These are phyloP conservation scores for Atherinosoma microstoma DNA, from an alignment of 2,797 vertebrate genomes.

Conservation along the genomic window DNA sequence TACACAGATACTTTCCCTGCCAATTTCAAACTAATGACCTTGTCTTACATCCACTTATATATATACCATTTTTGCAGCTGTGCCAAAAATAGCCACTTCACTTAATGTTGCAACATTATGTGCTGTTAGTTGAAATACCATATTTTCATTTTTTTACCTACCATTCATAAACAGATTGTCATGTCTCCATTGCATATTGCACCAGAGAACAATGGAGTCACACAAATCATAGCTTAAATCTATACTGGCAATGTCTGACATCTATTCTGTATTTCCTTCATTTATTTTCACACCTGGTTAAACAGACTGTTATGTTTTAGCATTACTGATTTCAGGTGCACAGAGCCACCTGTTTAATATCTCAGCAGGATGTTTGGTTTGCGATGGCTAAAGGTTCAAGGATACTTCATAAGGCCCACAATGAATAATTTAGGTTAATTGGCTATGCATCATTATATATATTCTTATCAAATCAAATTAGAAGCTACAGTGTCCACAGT, in stretches of 20 bases:
- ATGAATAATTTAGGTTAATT: slow-evolving; percentile 51
- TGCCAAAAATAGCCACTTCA: slow-evolving; percentile 37
- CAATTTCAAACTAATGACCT: slow-evolving; percentile 54
- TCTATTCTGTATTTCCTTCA: slow-evolving; percentile 63
- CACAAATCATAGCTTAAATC: slow-evolving; percentile 68
- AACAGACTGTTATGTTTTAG: slow-evolving; percentile 73
- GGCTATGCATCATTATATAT: slow-evolving; percentile 12
- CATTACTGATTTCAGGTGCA: slow-evolving; percentile 52
- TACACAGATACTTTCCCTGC: slow-evolving; percentile 16
- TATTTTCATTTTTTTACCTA: slow-evolving; percentile 39
- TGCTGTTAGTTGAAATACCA: slow-evolving; percentile 30
- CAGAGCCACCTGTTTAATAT: slow-evolving; percentile 46
- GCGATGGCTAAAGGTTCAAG: slow-evolving; percentile 40
- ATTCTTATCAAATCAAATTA: neutral
- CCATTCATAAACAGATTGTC: slow-evolving; percentile 52
- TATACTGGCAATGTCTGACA: slow-evolving; percentile 65
- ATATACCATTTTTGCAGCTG: slow-evolving; percentile 23
- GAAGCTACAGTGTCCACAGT: neutral
- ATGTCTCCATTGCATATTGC: slow-evolving; percentile 47
- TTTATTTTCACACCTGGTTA: slow-evolving; percentile 74
- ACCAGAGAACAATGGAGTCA: slow-evolving; percentile 71
- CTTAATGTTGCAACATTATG: slow-evolving; percentile 41
- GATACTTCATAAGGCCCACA: slow-evolving; percentile 64
- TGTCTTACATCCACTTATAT: slow-evolving; percentile 36
- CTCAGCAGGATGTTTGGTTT: slow-evolving; percentile 51